These are phyloP conservation scores for Gasterosteus nipponicus DNA, from an alignment of 2,113 vertebrate species.

Conservation along the genomic window DNA sequence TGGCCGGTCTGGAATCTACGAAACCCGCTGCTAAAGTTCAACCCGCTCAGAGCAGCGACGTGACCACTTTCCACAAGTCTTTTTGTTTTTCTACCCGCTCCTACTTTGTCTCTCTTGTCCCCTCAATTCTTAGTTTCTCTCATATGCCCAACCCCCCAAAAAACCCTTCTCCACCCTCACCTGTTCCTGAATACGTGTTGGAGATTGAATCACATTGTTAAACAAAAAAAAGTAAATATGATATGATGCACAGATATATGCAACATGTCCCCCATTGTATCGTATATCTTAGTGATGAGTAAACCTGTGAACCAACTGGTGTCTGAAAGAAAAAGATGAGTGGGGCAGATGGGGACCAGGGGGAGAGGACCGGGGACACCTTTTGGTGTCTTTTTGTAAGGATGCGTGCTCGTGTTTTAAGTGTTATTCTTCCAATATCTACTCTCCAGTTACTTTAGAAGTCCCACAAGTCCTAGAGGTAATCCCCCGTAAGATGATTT, in stretches of 20 bases:
- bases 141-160: slow-evolving; percentile 15
- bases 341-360: slow-evolving; percentile 55
- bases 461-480: slow-evolving; percentile 35
- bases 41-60: slow-evolving; percentile 59
- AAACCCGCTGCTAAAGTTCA: slow-evolving; percentile 94
- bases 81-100: slow-evolving; percentile 29
- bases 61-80: slow-evolving; percentile 58
- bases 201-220: slow-evolving; percentile 70
- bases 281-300: slow-evolving; percentile 79
- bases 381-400: slow-evolving; percentile 22
- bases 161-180: slow-evolving; percentile 19
- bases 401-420: slow-evolving; percentile 53
- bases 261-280: slow-evolving; percentile 80
- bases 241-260: slow-evolving; percentile 79
- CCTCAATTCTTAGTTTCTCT: slow-evolving; percentile 53
- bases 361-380: slow-evolving; percentile 43
- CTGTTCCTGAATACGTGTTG: slow-evolving; percentile 69
- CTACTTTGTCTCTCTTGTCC: slow-evolving; percentile 47
- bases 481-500: slow-evolving; percentile 47
- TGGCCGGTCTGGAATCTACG: slow-evolving; percentile 97
- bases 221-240: slow-evolving; percentile 63
- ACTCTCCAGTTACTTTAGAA: slow-evolving; percentile 53
- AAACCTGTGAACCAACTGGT: slow-evolving; percentile 68
- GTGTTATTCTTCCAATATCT: slow-evolving; percentile 63
- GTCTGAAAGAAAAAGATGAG: slow-evolving; percentile 58